A percentile compares a stretch with the other conserved stretches of the same genome.
These are phyloP conservation scores for Pararge aegeria DNA, from an alignment of 1,140 invertebrate genomes.

Conservation along the genomic window DNA sequence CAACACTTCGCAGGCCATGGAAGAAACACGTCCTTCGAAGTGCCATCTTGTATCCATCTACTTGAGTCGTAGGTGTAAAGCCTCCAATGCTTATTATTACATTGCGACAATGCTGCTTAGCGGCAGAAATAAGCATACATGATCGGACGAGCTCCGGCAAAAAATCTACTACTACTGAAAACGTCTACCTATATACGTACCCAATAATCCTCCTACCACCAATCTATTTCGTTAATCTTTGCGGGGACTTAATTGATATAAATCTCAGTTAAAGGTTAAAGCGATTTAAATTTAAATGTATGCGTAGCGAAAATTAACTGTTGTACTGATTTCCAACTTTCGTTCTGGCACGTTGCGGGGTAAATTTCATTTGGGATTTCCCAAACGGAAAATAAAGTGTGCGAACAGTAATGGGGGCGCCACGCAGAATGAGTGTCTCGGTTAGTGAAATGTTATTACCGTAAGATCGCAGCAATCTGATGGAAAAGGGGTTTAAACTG, in stretches of 20 bases:
- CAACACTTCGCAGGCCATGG: no score
- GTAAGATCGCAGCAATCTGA: no score
- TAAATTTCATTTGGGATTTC: slow-evolving; percentile 34
- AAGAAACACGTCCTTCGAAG: no score
- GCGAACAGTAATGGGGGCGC: slow-evolving; percentile 33
- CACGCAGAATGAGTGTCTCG: slow-evolving; percentile 28
- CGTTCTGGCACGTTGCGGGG: slow-evolving; percentile 24
- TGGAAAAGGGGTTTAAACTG: no score
- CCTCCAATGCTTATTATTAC: no score
- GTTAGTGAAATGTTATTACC: not conserved
- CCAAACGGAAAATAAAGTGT: slow-evolving; percentile 38
- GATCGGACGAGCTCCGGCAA: no score
- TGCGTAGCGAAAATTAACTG: slow-evolving; percentile 19
- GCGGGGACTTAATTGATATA: slow-evolving; percentile 6
- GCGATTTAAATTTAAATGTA: slow-evolving; percentile 21
- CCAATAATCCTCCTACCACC: not conserved
- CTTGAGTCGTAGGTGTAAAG: no score
- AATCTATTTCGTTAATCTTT: not conserved
- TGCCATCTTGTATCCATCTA: no score
- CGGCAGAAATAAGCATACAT: no score
- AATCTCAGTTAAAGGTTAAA: slow-evolving; percentile 16
- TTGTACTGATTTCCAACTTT: slow-evolving; percentile 26
- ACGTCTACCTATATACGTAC: no score
- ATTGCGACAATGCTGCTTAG: no score
- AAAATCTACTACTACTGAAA: no score